Conservation (phyloP, 2,888 invertebrate species). For the Pantelozetes paolii region DNA sequence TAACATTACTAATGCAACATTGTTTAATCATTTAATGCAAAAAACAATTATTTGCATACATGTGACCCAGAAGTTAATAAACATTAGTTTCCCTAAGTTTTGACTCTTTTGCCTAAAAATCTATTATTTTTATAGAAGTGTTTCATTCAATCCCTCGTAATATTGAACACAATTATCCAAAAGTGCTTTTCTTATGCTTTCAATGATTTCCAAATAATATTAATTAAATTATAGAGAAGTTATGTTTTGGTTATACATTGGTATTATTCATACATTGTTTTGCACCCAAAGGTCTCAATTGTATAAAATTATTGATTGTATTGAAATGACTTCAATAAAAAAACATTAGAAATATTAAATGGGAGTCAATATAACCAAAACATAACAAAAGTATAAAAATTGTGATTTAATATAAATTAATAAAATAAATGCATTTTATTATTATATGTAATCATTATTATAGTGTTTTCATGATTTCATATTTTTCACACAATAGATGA, state of each 20-base stretch:
- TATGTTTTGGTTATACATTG: neutral
- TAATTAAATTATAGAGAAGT: neutral
- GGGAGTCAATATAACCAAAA: neutral
- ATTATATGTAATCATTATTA: too few relatives aligned
- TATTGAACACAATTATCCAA: neutral
- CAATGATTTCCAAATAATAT: conserved; percentile 15
- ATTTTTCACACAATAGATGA: too few relatives aligned
- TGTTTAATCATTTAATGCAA: too few relatives aligned
- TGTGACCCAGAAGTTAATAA: too few relatives aligned
- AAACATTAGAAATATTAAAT: conserved; percentile 1
- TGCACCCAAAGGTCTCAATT: neutral
- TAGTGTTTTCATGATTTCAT: too few relatives aligned
- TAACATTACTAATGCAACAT: too few relatives aligned
- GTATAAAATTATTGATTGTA: neutral
- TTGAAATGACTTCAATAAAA: neutral
- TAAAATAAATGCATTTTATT: neutral
- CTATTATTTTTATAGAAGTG: too few relatives aligned
- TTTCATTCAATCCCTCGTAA: too few relatives aligned
- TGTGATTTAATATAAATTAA: neutral
- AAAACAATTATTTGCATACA: too few relatives aligned
- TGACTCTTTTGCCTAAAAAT: too few relatives aligned
- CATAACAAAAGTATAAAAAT: neutral
- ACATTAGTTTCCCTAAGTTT: too few relatives aligned
- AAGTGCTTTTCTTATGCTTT: conserved; percentile 8
- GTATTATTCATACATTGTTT: neutral